Conservation (phyloP, 2,888 invertebrate genomes). For the Cheilosia vernalis region DNA sequence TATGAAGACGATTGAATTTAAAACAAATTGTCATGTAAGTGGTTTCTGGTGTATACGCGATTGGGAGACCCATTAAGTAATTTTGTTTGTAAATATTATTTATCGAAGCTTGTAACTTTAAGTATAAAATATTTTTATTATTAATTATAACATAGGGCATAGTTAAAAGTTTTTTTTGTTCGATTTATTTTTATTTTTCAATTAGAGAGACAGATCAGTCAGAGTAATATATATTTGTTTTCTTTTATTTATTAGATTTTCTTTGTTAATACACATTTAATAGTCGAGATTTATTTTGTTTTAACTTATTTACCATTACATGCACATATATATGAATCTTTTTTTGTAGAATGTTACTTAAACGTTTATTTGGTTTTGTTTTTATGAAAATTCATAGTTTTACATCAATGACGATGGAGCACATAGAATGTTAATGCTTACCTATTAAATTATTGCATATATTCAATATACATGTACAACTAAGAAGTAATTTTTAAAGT, state of each 20-base stretch:
- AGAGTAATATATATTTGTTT: slow-evolving; percentile 37
- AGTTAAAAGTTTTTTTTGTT: slow-evolving; percentile 5
- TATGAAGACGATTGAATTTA: slow-evolving; percentile 12
- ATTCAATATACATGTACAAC: slow-evolving; percentile 22
- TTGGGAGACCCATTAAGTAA: slow-evolving; percentile 24
- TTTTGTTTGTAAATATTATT: slow-evolving; percentile 42
- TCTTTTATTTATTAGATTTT: neutral
- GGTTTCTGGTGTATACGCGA: slow-evolving; percentile 30
- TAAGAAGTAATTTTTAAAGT: slow-evolving; percentile 10
- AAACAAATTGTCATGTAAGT: slow-evolving; percentile 27
- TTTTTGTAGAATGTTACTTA: slow-evolving; percentile 29
- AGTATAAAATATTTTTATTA: slow-evolving; percentile 40
- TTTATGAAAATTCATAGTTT: slow-evolving; percentile 69
- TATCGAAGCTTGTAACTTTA: slow-evolving; percentile 38
- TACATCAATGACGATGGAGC: slow-evolving; percentile 75
- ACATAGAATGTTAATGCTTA: slow-evolving; percentile 70
- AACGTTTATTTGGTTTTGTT: slow-evolving; percentile 35
- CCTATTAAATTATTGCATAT: slow-evolving; percentile 58
- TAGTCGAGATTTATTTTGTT: slow-evolving; percentile 7
- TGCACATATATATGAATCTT: slow-evolving; percentile 1
- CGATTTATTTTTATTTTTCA: slow-evolving; percentile 1
- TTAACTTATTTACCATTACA: slow-evolving; percentile 11
- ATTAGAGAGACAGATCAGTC: slow-evolving; percentile 70
- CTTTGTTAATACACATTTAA: slow-evolving; percentile 29
- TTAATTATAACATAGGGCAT: slow-evolving; percentile 34